Base-by-base conservation (phyloP, 2,113 vertebrate genomes). In the Chloropsis cyanopogon region DNA sequence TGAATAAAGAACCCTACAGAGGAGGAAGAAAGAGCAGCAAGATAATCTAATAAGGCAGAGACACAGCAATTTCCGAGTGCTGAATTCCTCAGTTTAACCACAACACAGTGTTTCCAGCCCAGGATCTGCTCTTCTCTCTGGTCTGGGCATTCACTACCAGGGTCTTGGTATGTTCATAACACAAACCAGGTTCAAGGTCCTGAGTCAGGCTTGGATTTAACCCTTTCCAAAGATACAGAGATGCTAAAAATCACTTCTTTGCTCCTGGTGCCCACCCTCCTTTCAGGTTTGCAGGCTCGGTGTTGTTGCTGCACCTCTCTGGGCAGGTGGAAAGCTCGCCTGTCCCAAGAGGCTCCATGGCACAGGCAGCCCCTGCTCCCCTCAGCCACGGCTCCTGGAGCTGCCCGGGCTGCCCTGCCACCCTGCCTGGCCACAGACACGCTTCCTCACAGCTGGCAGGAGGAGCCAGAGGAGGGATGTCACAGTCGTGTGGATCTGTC, bases 21-120 rank as follows among this genome's bases (percentile, higher is more conserved):
- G 73, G 59, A 86, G 63, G 84, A 85, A 84, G 86, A 93, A 88
- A 92, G 66, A 80, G 71, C 82, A 82, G 59, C 0, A 10, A 87
- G 71, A 85, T 89, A 95, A 95, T 88, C 84, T 88, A 94, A 91
- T 94, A 86, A 95, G 29, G 47, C 92, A 42, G 49, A 86, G 42
- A 61, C 61, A 39, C 9, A 44, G 73, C 71, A 68, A 50, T 87
- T 93, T 78, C 64, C 69, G 28, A 24, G 69, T 82, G 33, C 31
- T 49, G 72, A 82, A 60, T 78, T 52, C 11, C 77, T 57, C 2
- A 1, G 14, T 28, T 82, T 46, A 63, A 42, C 25, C 49, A 6
- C 2, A 2, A 7, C 37, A 15, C 15, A 0, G 15, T 9, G 24
- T 69, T 79, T 57, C 41, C 70, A 61, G 31, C 1, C n/a, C 6